A percentile compares a stretch with the other conserved stretches of the same genome.
Conservation (phyloP, 2,888 invertebrate genomes). For the Disparrhopalites patrizii region DNA sequence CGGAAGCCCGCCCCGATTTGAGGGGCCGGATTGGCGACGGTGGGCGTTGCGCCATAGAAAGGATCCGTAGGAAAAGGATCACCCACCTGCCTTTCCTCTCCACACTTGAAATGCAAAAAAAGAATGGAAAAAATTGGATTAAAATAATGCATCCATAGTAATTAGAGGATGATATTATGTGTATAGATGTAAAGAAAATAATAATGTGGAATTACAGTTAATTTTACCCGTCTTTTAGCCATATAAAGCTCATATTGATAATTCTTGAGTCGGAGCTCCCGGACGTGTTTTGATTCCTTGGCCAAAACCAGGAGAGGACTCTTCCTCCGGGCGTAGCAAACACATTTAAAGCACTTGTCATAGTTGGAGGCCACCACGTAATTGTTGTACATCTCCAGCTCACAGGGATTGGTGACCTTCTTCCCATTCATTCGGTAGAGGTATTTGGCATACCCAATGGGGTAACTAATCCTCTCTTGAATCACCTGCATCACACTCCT, state of each 20-base stretch:
- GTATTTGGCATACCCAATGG: constrained; percentile 45
- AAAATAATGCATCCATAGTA: no score
- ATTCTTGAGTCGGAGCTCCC: constrained; percentile 41
- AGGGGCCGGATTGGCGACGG: background rate
- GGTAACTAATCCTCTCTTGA: constrained; percentile 45
- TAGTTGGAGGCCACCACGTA: constrained; percentile 47
- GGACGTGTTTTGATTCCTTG: constrained; percentile 43
- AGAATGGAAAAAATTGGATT: no score
- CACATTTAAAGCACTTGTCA: constrained; percentile 42
- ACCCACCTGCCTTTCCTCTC: background rate
- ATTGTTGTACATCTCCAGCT: constrained; percentile 47
- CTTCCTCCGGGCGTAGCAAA: constrained; percentile 41
- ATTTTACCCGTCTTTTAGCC: constrained; percentile 6
- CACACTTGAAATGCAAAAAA: background rate
- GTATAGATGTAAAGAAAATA: no score
- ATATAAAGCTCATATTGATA: constrained; percentile 33
- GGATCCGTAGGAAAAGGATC: background rate
- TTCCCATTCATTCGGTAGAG: constrained; percentile 47
- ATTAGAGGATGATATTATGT: no score
- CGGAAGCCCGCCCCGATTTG: background rate
- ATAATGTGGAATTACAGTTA: no score
- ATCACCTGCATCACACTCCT: constrained; percentile 40
- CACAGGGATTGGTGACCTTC: constrained; percentile 43
- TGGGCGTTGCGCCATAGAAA: background rate
- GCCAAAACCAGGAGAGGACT: constrained; percentile 44